Conservation (phyloP, 2,113 vertebrate genomes). For the Astur gentilis region DNA sequence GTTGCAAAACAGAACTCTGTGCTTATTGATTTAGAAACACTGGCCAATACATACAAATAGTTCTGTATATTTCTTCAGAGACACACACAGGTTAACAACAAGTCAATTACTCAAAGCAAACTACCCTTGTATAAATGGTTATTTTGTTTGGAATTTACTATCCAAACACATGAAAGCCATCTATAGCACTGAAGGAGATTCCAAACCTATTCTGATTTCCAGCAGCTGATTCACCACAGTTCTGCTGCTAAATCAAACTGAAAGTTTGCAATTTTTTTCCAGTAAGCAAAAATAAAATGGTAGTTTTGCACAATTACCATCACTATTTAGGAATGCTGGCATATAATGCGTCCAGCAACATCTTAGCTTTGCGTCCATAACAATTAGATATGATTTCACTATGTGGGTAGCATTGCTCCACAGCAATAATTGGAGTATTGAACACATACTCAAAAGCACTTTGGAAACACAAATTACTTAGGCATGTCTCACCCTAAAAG, state of each 20-base stretch:
- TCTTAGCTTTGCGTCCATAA: not conserved
- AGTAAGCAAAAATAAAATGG: not conserved
- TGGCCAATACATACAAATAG: not conserved
- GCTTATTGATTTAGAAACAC: not conserved
- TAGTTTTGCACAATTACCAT: not conserved
- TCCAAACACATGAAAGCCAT: not conserved
- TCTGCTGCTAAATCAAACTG: not conserved
- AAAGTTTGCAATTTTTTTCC: not conserved
- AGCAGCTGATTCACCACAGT: not conserved
- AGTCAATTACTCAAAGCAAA: not conserved
- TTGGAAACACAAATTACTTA: not conserved
- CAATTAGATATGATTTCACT: not conserved
- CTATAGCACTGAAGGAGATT: not conserved
- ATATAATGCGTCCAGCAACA: not conserved
- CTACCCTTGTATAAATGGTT: not conserved
- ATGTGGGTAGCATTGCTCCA: not conserved
- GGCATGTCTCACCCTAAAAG: not conserved
- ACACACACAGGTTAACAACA: not conserved
- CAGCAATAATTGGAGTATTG: not conserved
- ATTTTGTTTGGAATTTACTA: not conserved
- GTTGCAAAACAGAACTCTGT: not conserved
- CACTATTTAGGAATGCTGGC: not conserved
- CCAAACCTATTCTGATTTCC: not conserved
- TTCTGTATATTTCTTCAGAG: not conserved
- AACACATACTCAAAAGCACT: not conserved